Conservation (phyloP, 2,797 vertebrate species). For the Champsocephalus gunnari region DNA sequence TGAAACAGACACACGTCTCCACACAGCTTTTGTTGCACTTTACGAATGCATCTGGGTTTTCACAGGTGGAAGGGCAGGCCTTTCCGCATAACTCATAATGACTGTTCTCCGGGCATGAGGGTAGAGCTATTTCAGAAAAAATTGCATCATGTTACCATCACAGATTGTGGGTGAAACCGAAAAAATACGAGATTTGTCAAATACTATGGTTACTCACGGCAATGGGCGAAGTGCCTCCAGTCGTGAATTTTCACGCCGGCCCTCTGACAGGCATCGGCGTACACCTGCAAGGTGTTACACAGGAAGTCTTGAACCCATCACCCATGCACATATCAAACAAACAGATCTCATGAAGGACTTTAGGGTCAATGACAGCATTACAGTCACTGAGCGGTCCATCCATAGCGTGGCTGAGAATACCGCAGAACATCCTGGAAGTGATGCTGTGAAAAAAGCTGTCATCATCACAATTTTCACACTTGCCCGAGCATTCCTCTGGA, state of each 20-base stretch:
- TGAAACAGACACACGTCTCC: constrained; percentile 75
- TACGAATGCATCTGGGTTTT: constrained; percentile 1
- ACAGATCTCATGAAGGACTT: constrained; percentile 77
- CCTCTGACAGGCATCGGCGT: constrained; percentile 76
- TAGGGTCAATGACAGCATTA: constrained; percentile 62
- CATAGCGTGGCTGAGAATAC: constrained; percentile 32
- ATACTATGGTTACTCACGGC: constrained; percentile 79
- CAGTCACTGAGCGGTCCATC: constrained; percentile 78
- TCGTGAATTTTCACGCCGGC: constrained; percentile 65
- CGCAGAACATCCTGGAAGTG: constrained; percentile 37
- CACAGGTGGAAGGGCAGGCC: constrained; percentile 80
- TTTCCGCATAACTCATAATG: constrained; percentile 78
- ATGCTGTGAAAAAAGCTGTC: constrained; percentile 13
- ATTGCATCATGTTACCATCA: constrained; percentile 6
- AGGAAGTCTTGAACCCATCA: constrained; percentile 53
- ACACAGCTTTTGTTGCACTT: constrained; percentile 75
- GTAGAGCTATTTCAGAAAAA: constrained; percentile 27
- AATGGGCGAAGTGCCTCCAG: constrained; percentile 78
- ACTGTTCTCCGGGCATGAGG: constrained; percentile 81
- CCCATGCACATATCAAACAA: constrained; percentile 79
- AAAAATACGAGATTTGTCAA: neutral
- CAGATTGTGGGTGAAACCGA: neutral
- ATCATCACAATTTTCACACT: constrained; percentile 67
- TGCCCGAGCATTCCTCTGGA: constrained; percentile 54
- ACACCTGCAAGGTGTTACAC: constrained; percentile 77